Evolutionary conservation across 2,113 vertebrate species (phyloP).

Genomic region (Prunella fulvescens): DNA sequence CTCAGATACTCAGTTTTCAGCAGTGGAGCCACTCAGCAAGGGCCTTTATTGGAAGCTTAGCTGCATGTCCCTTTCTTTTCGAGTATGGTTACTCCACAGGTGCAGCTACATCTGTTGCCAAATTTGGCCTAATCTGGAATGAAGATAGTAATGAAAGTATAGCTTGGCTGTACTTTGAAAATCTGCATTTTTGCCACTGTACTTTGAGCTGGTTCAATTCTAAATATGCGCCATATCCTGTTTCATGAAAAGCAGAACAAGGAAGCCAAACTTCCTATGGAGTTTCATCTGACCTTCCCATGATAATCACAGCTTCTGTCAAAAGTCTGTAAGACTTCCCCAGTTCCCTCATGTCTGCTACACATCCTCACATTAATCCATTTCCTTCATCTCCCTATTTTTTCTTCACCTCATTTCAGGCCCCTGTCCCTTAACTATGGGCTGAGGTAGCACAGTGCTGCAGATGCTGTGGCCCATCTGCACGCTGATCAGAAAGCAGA

Average conservation of each 20-base stretch:
- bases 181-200: background rate
- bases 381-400: background rate
- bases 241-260: background rate
- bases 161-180: background rate
- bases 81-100: background rate
- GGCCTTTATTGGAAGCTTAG: background rate
- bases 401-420: background rate
- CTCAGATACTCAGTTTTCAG: background rate
- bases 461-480: background rate
- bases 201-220: background rate
- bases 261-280: background rate
- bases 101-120: background rate
- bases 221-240: background rate
- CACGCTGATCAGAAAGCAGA: background rate
- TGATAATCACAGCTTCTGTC: background rate
- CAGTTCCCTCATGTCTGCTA: background rate
- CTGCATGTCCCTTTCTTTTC: background rate
- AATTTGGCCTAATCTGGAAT: background rate
- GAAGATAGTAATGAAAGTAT: background rate
- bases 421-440: background rate
- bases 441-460: background rate
- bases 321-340: background rate
- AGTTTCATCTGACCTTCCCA: background rate
- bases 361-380: background rate
- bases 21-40: background rate